Conservation (phyloP, 37 sponge, comb jelly and placozoan species). For the Cliona cf. orientalis region DNA sequence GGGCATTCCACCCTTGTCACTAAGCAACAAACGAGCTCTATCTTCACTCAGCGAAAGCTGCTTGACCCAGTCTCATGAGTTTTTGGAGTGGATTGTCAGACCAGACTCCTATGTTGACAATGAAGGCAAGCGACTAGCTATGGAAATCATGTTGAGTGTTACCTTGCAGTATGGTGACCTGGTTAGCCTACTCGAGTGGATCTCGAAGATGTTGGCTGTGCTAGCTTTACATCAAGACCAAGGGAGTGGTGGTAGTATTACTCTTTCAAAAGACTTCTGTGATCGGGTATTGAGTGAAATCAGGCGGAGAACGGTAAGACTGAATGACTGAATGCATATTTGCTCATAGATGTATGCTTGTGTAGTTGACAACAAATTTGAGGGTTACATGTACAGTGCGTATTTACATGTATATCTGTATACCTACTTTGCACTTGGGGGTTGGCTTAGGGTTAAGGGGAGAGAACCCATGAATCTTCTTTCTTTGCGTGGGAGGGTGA, state of each 20-base stretch:
- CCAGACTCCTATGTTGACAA: constrained; percentile 38
- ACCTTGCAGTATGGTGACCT: constrained; percentile 70
- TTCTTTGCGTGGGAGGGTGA: too few relatives aligned
- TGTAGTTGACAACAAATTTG: too few relatives aligned
- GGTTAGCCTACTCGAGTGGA: constrained; percentile 57
- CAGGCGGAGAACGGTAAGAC: constrained; percentile 39
- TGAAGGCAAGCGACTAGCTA: constrained; percentile 70
- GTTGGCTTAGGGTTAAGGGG: neutral
- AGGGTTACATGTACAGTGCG: too few relatives aligned
- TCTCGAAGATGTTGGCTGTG: constrained; percentile 22
- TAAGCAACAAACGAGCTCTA: constrained; percentile 40
- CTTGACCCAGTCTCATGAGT: constrained; percentile 55
- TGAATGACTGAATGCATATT: too few relatives aligned
- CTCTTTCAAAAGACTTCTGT: constrained; percentile 39
- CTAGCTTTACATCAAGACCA: constrained; percentile 9
- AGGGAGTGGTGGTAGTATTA: neutral
- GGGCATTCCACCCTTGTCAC: constrained; percentile 34
- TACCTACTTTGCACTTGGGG: neutral
- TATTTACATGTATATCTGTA: neutral
- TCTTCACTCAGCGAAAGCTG: constrained; percentile 31
- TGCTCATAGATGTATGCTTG: too few relatives aligned
- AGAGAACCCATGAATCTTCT: neutral
- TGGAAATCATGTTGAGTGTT: constrained; percentile 60
- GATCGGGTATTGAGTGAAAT: constrained; percentile 32
- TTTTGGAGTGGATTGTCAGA: constrained; percentile 51